These are phyloP conservation scores for Dolichallabes microphthalmus DNA, from an alignment of 2,113 vertebrate species.

Conservation along the genomic window DNA sequence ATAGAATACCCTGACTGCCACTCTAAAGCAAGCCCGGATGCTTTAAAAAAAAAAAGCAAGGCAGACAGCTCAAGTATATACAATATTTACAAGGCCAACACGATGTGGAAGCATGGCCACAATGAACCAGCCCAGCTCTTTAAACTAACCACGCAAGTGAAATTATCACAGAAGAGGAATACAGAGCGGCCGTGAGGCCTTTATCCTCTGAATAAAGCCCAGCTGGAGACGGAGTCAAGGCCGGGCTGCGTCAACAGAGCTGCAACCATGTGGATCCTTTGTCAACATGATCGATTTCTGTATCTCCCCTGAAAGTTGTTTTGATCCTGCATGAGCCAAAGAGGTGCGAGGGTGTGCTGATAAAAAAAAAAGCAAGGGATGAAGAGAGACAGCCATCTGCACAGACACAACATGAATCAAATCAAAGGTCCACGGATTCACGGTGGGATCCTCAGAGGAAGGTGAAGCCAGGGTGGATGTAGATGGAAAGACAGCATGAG, in stretches of 20 bases:
- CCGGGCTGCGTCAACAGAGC: conserved; percentile 33
- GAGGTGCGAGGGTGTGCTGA: conserved; percentile 26
- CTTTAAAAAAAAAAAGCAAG: background rate
- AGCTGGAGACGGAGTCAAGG: conserved; percentile 40
- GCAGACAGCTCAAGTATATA: background rate
- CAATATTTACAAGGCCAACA: background rate
- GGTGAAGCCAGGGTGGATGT: conserved; percentile 15
- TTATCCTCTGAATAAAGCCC: conserved; percentile 37
- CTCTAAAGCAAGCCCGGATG: background rate
- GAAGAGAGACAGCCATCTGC: conserved; percentile 51
- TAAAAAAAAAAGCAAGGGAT: conserved; percentile 33
- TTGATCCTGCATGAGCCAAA: conserved; percentile 37
- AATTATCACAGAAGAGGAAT: conserved; percentile 22
- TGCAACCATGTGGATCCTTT: conserved; percentile 47
- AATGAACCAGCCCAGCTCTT: conserved; percentile 5
- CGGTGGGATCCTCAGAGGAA: conserved; percentile 41
- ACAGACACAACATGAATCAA: conserved; percentile 42
- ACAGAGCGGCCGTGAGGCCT: background rate
- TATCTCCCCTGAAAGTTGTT: conserved; percentile 52
- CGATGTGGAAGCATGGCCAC: background rate
- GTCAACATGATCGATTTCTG: conserved; percentile 55
- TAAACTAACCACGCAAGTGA: background rate
- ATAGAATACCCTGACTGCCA: background rate
- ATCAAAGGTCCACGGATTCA: conserved; percentile 42
- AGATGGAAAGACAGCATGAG: conserved; percentile 4